Conservation (phyloP, 2,888 invertebrate genomes). For the Suillia variegata region DNA sequence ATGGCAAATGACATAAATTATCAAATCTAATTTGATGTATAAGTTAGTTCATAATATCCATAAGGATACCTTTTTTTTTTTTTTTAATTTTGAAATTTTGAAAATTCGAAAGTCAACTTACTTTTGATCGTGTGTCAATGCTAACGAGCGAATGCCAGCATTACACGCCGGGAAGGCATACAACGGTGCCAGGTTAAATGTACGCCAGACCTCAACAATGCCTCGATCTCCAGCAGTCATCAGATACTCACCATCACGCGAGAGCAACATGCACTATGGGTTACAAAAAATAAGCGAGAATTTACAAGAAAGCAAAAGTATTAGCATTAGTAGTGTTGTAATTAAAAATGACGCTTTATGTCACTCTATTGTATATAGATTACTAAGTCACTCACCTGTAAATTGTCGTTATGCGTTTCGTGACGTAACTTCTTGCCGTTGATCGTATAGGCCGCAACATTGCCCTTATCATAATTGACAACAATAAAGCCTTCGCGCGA, state of each 20-base stretch:
- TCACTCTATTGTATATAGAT: no score
- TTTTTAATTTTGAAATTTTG: no score
- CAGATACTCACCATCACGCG: constrained; percentile 97
- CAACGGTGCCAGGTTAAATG: constrained; percentile 93
- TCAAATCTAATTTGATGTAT: no score
- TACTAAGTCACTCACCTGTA: constrained; percentile 71
- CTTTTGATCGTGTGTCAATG: constrained; percentile 98
- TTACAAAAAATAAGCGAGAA: constrained; percentile 21
- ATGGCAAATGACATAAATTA: no score
- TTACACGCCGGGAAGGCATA: constrained; percentile 98
- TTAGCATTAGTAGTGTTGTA: not conserved
- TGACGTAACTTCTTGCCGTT: constrained; percentile 88
- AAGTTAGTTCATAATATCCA: no score
- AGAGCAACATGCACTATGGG: constrained; percentile 84
- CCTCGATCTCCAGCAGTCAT: constrained; percentile 97
- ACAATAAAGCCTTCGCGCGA: constrained; percentile 96
- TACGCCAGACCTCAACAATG: constrained; percentile 97
- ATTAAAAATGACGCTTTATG: not conserved
- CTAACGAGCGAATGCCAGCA: constrained; percentile 90
- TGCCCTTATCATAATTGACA: constrained; percentile 89
- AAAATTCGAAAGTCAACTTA: no score
- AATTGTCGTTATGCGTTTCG: constrained; percentile 92
- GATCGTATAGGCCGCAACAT: constrained; percentile 92
- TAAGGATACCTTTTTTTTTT: no score
- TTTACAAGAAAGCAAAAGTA: not conserved